Base-by-base conservation (phyloP, 1,140 invertebrate species). In the Hermatobates lingyangjiaoensis region DNA sequence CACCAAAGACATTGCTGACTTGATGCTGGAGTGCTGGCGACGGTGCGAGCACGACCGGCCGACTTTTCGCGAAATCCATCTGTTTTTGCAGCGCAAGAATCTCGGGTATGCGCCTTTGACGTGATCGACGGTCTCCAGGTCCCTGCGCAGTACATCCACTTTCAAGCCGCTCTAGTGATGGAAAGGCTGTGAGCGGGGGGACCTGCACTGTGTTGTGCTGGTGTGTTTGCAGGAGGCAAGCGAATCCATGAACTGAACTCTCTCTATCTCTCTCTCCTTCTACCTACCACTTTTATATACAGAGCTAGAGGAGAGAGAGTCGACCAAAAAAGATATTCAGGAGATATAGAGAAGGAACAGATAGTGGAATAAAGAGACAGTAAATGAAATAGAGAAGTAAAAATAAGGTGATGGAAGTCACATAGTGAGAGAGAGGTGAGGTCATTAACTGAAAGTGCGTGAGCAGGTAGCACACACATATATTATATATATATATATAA, bases 11-110 rank as follows among this genome's bases (percentile, higher is more conserved):
- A 74, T 91, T 40, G 89, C 86, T 68, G 86, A 90, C 61, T 67
- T 92, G 38, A 91, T 93, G 85, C 67, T 76, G 27, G 86, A 89
- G 60, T 93, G 89, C 64, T 95, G 89, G 89, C 76, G 83, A 51
- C 68, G 81, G 10, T 77, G 84, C 56, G 82, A 83, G 44, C 66
- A 70, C 27, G 80, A 83, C 28, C 67, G 89, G 45, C 89, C 89
- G 0, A 79, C 80, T 27, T 94, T 93, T 69, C 71, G 77, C 34
- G 86, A 91, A 65, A 85, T 91, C 50, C 83, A 87, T 60, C 74
- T 87, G 49, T 90, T 91, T 66, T 69, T 93, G 14, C 84, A 88
- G 60, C 66, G 87, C 47, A 89, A 89, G 64, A 83, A 84, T 62
- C 72, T 87, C 54, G 80, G 79, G 26, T 85, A 81, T 62, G 73